phyloP scores from a whole-genome alignment of 2,797 vertebrate genomes.

The Prunella strophiata region DNA sequence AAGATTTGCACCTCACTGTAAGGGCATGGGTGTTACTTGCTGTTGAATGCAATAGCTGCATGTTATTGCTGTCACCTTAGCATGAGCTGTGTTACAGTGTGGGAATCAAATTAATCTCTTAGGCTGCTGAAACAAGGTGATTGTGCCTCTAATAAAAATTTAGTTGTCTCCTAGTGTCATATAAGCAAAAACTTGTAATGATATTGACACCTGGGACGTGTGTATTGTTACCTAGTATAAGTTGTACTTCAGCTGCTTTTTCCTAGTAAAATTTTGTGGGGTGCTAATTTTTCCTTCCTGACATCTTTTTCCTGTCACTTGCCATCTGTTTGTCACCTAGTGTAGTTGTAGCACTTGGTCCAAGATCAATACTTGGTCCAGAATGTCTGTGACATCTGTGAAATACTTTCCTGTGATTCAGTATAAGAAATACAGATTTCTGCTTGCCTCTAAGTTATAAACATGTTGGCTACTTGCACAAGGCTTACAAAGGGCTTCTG shows the following conservation, averaged over 20 bases:
- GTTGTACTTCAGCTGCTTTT: not conserved
- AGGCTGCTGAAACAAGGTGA: not conserved
- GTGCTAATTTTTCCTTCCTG: not conserved
- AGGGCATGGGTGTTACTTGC: not conserved
- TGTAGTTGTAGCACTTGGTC: not conserved
- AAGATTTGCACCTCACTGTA: not conserved
- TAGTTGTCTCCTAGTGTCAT: not conserved
- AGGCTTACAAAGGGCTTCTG: no score
- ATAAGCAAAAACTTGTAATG: not conserved
- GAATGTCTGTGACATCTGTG: not conserved
- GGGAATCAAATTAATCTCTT: not conserved
- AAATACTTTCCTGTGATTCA: not conserved
- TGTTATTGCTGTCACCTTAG: not conserved
- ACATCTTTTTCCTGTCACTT: not conserved
- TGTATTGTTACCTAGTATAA: not conserved
- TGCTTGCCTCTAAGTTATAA: not conserved
- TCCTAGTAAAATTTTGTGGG: not conserved
- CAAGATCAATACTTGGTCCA: not conserved
- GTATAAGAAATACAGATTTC: not conserved
- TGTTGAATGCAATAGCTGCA: not conserved
- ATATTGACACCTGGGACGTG: not conserved
- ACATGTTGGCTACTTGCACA: not conserved
- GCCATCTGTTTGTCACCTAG: not conserved
- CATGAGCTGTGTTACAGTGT: not conserved
- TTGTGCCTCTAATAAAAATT: not conserved